Conservation (phyloP, 2,888 invertebrate genomes). For the Eurytoma californica region DNA sequence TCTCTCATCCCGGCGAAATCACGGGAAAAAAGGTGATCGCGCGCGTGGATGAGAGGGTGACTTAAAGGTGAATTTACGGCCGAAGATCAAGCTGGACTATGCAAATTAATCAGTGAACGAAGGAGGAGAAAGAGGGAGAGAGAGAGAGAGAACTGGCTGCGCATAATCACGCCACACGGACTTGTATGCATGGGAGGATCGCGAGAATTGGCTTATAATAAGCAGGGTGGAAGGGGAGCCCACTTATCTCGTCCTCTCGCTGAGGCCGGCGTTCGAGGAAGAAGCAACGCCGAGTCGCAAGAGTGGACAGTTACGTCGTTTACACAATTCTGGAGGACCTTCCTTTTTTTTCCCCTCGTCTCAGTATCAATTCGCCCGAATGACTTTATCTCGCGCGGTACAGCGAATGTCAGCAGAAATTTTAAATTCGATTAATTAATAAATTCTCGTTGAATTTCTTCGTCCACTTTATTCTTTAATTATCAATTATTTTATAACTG, state of each 20-base stretch:
- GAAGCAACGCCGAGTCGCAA: neutral
- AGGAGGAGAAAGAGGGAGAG: neutral
- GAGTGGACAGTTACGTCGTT: slow-evolving; percentile 16
- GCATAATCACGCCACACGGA: slow-evolving; percentile 2
- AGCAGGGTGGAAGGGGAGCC: neutral
- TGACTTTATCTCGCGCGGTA: no score
- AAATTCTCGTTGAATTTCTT: no score
- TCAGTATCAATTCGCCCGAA: no score
- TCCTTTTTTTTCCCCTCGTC: neutral
- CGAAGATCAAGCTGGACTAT: slow-evolving; percentile 36
- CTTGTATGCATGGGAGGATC: neutral
- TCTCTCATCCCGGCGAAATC: slow-evolving; percentile 14
- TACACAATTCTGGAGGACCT: neutral
- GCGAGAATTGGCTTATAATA: slow-evolving; percentile 29
- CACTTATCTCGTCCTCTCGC: slow-evolving; percentile 7
- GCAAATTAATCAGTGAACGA: slow-evolving; percentile 45
- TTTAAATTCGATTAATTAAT: no score
- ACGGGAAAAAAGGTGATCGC: slow-evolving; percentile 13
- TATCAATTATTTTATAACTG: no score
- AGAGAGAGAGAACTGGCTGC: slow-evolving; percentile 1
- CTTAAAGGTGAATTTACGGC: slow-evolving; percentile 37
- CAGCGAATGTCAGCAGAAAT: no score
- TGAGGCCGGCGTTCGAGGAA: slow-evolving; percentile 15
- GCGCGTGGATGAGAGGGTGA: slow-evolving; percentile 21
- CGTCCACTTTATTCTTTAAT: no score